Evolutionary conservation across 2,113 vertebrate genomes (phyloP).

Genomic region (Australoheros scitulus): DNA sequence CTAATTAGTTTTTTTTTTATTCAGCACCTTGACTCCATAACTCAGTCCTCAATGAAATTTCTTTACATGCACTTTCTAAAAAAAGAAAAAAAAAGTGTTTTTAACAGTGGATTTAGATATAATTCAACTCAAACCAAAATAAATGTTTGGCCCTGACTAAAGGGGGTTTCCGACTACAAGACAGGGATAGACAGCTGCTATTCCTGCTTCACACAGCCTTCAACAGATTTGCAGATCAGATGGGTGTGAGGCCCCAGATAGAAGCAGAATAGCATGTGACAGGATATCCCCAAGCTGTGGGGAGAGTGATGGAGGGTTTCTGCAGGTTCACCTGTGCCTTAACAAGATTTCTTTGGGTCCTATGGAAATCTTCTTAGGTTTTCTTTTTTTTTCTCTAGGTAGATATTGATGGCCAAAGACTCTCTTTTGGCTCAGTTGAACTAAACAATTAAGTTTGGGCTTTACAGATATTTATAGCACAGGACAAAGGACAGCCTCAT

Average conservation of each 20-base stretch:
- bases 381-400: background rate
- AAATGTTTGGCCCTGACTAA: background rate
- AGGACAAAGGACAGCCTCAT: background rate
- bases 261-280: background rate
- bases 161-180: background rate
- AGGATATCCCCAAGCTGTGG: background rate
- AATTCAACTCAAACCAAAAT: background rate
- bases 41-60: slow-evolving; percentile 8
- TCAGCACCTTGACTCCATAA: slow-evolving; percentile 21
- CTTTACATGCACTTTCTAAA: slow-evolving; percentile 41
- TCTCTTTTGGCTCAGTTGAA: background rate
- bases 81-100: too few relatives aligned
- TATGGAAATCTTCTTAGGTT: background rate
- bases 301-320: slow-evolving; percentile 2
- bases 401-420: background rate
- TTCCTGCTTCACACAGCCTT: background rate
- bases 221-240: slow-evolving; percentile 1
- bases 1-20: slow-evolving; percentile 38
- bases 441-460: background rate
- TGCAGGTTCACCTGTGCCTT: background rate
- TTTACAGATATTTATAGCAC: background rate
- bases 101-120: too few relatives aligned
- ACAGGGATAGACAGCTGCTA: background rate
- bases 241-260: background rate
- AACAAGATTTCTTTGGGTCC: background rate